These are phyloP conservation scores for Alsophila aescularia DNA, from an alignment of 2,888 invertebrate species.

Conservation along the genomic window DNA sequence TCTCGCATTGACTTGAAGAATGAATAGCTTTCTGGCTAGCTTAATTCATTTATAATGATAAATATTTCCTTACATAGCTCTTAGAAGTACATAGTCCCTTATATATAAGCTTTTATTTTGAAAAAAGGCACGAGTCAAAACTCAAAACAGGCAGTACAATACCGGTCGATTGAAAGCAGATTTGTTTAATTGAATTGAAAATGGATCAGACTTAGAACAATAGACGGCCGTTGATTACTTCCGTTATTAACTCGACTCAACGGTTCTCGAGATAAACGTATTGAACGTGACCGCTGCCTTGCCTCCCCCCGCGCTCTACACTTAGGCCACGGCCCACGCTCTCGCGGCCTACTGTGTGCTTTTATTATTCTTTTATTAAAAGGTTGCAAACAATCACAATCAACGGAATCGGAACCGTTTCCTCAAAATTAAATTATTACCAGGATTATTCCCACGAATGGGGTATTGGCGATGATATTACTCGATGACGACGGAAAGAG, in stretches of 20 bases:
- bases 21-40: too few species aligned
- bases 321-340: neutral
- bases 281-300: constrained; percentile 8
- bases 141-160: neutral
- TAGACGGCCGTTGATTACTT: constrained; percentile 3
- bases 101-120: too few species aligned
- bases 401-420: constrained; percentile 5
- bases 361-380: too few species aligned
- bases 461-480: too few species aligned
- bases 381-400: neutral
- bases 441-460: constrained; percentile 2
- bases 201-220: neutral
- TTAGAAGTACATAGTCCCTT: too few species aligned
- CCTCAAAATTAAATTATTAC: constrained; percentile 16
- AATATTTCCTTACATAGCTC: too few species aligned
- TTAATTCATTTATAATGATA: too few species aligned
- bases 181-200: neutral
- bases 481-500: neutral
- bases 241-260: neutral
- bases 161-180: neutral
- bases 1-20: neutral
- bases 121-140: too few species aligned
- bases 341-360: neutral
- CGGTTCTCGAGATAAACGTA: neutral
- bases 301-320: neutral